Evolutionary conservation across 2,888 invertebrate genomes (phyloP), one percentile per base, ranked within the genome.

Genomic region (Dolichomitus sp.): DNA sequence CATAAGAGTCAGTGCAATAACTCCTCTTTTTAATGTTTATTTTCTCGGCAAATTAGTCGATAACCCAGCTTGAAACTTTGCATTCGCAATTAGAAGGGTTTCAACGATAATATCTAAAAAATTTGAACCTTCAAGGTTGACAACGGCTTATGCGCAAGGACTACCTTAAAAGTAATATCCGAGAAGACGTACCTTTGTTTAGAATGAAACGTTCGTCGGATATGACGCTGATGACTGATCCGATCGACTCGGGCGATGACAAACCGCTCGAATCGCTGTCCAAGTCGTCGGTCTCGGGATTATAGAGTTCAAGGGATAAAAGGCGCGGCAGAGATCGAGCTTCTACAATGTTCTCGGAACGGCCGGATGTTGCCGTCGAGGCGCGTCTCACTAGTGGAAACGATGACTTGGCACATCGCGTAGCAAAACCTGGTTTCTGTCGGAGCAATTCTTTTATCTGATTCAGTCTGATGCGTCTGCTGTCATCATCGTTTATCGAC

Each of bases 181-280:
- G n/a, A 0, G 14, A 27, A 40, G 11, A 73, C 77, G 17, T 52
- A 84, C 79, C 74, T 59, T 68, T 91, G n/a, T 90, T 91, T 4
- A 85, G 72, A 7, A 86, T 80, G 70, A 91, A 94, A 30, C 95
- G 93, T 87, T 96, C 96, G 52, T 96, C 96, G 11, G 96, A 95
- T 17, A 96, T 95, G 0, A 97, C 97, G 89, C 97, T 97, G 86
- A 98, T 97, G 0, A 98, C 98, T 90, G 97, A 97, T 88, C 97
- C 97, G 1, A 97, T 96, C 2, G 98, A 98, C 91, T 98, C 98
- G 2, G 98, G 98, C 0, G 98, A 98, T 0, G 98, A 98, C 12
- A 97, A 97, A 4, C 97, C 97, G 89, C 97, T 97, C 0, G 97
- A 98, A 92, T 98, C 98, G 89, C 98, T 98, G 92, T 98, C 98